A percentile compares a stretch with the other conserved stretches of the same genome.
Evolutionary conservation across 37 sponge, comb jelly and placozoan species (phyloP).

Genomic region (Crambe crambe): DNA sequence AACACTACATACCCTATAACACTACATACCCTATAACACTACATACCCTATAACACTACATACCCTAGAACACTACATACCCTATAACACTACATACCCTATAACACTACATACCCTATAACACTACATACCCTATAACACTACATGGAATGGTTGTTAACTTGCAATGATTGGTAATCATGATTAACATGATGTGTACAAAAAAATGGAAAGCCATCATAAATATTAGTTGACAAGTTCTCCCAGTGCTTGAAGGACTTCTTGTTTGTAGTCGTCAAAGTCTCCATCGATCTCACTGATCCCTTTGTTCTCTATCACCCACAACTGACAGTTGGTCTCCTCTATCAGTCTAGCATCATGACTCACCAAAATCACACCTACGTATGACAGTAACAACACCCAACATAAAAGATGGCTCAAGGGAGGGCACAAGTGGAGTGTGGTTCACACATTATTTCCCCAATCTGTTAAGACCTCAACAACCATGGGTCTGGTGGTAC

Average conservation of each 20-base stretch:
- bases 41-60: no score
- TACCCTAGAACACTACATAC: no score
- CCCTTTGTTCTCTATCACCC: constrained; percentile 92
- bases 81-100: no score
- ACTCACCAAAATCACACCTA: constrained; percentile 95
- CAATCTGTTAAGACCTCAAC: neutral
- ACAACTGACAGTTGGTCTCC: constrained; percentile 93
- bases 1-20: no score
- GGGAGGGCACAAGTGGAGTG: no score
- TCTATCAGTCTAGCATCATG: constrained; percentile 97
- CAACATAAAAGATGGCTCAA: neutral
- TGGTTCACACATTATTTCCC: neutral
- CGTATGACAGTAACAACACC: neutral
- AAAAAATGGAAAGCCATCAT: no score
- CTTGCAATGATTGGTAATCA: no score
- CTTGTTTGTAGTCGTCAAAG: constrained; percentile 94
- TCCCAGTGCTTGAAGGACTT: constrained; percentile 86
- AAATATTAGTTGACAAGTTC: constrained; percentile 78
- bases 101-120: no score
- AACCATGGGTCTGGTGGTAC: neutral
- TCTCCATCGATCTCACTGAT: constrained; percentile 92
- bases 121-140: no score
- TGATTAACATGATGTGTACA: no score
- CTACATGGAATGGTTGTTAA: no score
- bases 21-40: no score